Evolutionary conservation across 2,888 invertebrate genomes (phyloP), one percentile per base, ranked within the genome.

Genomic region (Coenonympha glycerion): DNA sequence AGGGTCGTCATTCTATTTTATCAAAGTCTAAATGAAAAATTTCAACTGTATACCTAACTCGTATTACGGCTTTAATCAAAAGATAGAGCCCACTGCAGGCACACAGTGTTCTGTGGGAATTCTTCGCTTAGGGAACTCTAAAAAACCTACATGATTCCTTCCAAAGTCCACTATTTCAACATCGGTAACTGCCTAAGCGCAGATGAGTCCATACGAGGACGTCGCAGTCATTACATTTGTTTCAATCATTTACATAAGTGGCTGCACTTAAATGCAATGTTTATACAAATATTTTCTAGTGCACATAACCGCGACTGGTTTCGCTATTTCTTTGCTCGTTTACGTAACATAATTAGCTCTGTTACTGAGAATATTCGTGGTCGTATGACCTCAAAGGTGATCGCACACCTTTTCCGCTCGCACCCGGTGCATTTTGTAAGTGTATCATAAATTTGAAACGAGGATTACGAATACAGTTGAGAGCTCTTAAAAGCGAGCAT

Each of bases 201-300:
- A 39, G 39, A 39, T 39, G 39, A 39, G 39, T 24, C 24, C 39
- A 24, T 24, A 13, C 36, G 46, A 28, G 36, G 33, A 37, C 46
- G 18, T 47, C 47, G 37, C 31, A 9, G 44, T 44, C 31, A 19
- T 28, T 45, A 22, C 46, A 44, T 50, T 45, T 47, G 30, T 48
- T 33, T 37, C 26, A 52, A 49, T 13, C 31, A 34, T 36, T 41
- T 36, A 36, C 41, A 49, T 49, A 49, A 49, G 34, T 30, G 19
- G 9, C 13, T 1, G 2, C 33, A 42, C 42, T 49, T 47, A 42
- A 49, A 47, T 21, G 39, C 36, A n/a, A 42, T 36, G 54, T 44
- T 52, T 47, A 49, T 48, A 44, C 42, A 44, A 44, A 53, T 45
- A 55, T 49, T 48, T 46, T 56, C 54, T 53, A 30, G 49, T 53